Base-by-base conservation (phyloP, 2,888 invertebrate genomes). In the Eupithecia vulgata region DNA sequence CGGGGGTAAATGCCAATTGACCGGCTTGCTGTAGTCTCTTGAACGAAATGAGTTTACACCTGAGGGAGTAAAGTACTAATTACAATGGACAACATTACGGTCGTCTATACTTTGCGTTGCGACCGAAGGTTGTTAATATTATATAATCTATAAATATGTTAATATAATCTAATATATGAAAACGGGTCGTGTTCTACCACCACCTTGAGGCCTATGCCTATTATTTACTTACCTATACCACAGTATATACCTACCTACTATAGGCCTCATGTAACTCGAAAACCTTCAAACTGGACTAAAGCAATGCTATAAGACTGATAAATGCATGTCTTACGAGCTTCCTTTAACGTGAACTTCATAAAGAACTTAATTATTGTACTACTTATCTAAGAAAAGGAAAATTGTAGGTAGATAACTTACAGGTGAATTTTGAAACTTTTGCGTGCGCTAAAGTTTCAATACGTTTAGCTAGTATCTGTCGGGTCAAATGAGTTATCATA, bases 401-500 rank as follows among this genome's bases (percentile, higher is more conserved):
- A 7, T 17, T n/a, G n/a, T 45, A 45, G 45, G 48, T 21, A 52
- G 48, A 48, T 52, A 74, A 80, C 57, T 57, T 57, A 57, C 57
- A 25, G 21, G 25, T 57, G 57, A 57, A 57, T 57, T 25, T 25
- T 5, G 21, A 57, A 25, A 57, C 25, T 70, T 82, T 82, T 61
- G 45, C 67, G 34, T 81, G 71, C 57, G 78, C 37, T 67, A 83
- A 71, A 75, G 79, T 78, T 76, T 83, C 79, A 79, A 84, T 57
- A 59, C 81, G 71, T 77, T 74, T 86, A 73, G 75, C 79, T 69
- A 85, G 75, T 66, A 87, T 78, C 73, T 86, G 84, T 80, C 84
- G 86, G 74, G 85, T 87, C 88, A 88, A 78, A 84, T 84, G 84
- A 80, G 85, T 83, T 89, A 84, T 88, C 92, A 92, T 92, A 87